phyloP scores from a whole-genome alignment of 2,113 vertebrate genomes.

The Solenodon paradoxus region DNA sequence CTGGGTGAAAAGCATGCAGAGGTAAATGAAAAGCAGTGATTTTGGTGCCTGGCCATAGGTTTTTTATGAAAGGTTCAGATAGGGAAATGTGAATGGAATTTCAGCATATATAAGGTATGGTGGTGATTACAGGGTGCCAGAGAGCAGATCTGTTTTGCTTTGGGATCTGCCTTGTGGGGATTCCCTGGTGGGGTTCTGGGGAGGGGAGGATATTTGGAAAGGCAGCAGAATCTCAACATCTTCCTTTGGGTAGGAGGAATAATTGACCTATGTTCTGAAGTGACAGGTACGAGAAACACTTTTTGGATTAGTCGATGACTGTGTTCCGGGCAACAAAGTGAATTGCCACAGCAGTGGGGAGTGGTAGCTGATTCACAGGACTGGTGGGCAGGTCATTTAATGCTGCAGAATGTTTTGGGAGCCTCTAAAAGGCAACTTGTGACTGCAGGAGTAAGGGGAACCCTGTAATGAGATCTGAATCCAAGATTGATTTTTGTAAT shows the following conservation, averaged over 20 bases:
- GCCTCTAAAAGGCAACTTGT: neutral
- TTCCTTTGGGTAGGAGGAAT: neutral
- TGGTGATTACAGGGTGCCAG: neutral
- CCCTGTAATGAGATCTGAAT: constrained; percentile 59
- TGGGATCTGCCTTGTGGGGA: neutral
- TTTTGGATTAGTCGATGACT: constrained; percentile 12
- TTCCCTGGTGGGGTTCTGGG: neutral
- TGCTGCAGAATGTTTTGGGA: neutral
- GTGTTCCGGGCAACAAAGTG: neutral
- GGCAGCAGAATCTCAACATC: neutral
- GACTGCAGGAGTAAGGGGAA: constrained; percentile 29
- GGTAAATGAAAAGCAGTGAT: neutral
- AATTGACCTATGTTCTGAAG: constrained; percentile 15
- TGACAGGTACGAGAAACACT: neutral
- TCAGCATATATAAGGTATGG: neutral
- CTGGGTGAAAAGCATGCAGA: neutral
- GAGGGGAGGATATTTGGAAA: neutral
- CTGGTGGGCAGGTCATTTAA: neutral
- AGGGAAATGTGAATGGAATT: neutral
- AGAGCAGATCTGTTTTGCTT: neutral
- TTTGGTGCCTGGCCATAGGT: neutral
- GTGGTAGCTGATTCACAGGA: constrained; percentile 6
- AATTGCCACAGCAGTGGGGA: neutral
- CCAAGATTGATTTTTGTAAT: constrained; percentile 66
- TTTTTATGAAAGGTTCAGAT: neutral